phyloP scores from a whole-genome alignment of 2,888 invertebrate species.

The Mythimna pallens region DNA sequence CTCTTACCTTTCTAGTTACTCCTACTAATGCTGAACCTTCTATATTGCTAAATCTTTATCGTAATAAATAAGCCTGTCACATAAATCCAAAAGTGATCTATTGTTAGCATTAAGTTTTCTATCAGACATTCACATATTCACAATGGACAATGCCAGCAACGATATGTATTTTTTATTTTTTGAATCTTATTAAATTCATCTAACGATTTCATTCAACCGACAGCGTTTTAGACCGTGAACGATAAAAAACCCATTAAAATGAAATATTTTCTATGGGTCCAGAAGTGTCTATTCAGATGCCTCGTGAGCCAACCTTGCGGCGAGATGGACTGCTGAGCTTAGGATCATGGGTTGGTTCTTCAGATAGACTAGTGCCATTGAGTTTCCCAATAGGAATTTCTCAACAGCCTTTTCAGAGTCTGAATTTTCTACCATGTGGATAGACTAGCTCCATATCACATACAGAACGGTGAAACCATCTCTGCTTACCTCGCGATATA shows the following conservation, averaged over 20 bases:
- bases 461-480: background rate
- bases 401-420: background rate
- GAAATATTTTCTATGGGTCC: constrained; percentile 15
- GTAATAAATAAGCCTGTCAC: background rate
- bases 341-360: background rate
- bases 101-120: constrained; percentile 19
- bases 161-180: constrained; percentile 7
- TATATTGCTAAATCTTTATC: background rate
- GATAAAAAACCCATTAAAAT: constrained; percentile 39
- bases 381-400: background rate
- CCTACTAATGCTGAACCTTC: background rate
- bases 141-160: constrained; percentile 7
- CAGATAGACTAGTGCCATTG: background rate
- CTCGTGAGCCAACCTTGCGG: background rate
- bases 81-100: background rate
- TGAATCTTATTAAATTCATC: constrained; percentile 17
- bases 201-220: constrained; percentile 20
- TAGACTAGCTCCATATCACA: background rate
- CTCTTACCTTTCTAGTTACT: no score
- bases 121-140: constrained; percentile 7
- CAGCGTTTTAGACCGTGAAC: constrained; percentile 20
- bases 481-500: background rate
- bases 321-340: background rate
- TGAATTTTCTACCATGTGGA: background rate
- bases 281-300: background rate